Conservation (phyloP, 2,113 vertebrate species). For the Empidonax traillii region DNA sequence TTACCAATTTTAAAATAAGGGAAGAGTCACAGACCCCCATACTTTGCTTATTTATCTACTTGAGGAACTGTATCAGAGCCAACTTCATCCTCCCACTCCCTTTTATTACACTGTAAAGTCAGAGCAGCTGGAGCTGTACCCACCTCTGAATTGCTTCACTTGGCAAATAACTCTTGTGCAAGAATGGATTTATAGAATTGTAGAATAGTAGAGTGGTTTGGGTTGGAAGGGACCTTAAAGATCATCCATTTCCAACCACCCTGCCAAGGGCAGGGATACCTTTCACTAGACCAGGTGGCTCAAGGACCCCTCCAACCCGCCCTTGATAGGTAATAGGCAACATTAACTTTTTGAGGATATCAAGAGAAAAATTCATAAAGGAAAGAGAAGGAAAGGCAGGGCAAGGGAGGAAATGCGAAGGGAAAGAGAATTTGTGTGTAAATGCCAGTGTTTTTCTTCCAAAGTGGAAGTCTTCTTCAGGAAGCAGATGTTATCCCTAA, state of each 20-base stretch:
- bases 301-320: background rate
- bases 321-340: background rate
- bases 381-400: background rate
- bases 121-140: background rate
- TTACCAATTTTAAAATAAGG: background rate
- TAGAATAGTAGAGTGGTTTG: background rate
- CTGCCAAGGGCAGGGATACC: background rate
- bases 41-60: background rate
- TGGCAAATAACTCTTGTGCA: background rate
- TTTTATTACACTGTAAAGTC: background rate
- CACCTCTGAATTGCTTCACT: background rate
- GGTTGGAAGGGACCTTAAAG: background rate
- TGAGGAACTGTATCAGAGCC: background rate
- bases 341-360: background rate
- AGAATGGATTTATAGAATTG: background rate
- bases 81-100: background rate
- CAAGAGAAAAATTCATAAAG: background rate
- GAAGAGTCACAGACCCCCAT: background rate
- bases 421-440: background rate
- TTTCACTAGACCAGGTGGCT: background rate
- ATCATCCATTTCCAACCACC: background rate
- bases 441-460: background rate
- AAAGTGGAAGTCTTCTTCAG: background rate
- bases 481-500: slow-evolving; percentile 50
- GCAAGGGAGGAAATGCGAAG: background rate